Evolutionary conservation across 1,140 invertebrate genomes (phyloP).

Genomic region (Eriocheir sinensis): DNA sequence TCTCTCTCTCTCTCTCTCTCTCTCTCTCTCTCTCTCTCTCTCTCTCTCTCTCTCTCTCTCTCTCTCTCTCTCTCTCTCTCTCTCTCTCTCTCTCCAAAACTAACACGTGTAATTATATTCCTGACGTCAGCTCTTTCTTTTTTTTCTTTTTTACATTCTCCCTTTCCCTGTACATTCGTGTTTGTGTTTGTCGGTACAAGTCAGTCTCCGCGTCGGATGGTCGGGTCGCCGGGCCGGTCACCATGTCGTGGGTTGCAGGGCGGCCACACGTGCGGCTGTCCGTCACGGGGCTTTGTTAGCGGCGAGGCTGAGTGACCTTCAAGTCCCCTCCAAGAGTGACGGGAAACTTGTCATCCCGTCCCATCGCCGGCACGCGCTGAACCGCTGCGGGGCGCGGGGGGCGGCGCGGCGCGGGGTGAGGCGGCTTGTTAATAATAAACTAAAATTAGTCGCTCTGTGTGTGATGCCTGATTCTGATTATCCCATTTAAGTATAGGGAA

Average conservation of each 20-base stretch:
- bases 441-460: not conserved
- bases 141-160: no score
- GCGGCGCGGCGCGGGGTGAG: no score
- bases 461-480: not conserved
- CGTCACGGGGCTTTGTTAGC: not conserved
- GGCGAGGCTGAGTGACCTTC: constrained; percentile 17
- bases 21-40: not conserved
- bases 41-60: constrained; percentile 4
- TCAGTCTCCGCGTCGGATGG: no score
- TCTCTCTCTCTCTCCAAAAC: not conserved
- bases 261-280: not conserved
- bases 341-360: not conserved
- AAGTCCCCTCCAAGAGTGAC: not conserved
- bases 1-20: not conserved
- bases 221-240: no score
- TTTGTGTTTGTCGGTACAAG: not conserved
- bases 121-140: not conserved
- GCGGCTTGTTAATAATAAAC: not conserved
- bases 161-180: not conserved
- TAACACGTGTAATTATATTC: not conserved
- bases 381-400: no score
- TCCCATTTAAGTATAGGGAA: not conserved
- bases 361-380: not conserved
- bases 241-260: no score
- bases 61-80: constrained; percentile 20